Base-by-base conservation (phyloP, 2,113 vertebrate genomes). In the Pipra filicauda region DNA sequence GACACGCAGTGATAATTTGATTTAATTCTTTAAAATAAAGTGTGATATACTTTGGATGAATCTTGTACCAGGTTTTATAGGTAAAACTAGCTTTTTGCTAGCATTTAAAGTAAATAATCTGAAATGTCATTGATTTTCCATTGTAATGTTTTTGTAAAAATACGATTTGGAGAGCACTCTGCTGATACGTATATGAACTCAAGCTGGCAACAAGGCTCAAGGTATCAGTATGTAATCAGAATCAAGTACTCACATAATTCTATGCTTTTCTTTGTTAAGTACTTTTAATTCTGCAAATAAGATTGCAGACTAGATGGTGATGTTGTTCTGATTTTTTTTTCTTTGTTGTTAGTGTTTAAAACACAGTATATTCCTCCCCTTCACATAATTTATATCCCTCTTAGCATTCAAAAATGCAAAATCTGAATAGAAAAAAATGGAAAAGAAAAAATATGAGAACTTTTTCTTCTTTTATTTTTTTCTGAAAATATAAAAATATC, bases 391-490 rank as follows among this genome's bases (percentile, higher is more conserved):
- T 67, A 52, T 54, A 10, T 16, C 17, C 7, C 6, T 39, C 33
- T 69, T 87, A 3, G 18, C 33, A n/a, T 61, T 92, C 6, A 58
- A 72, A 87, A 61, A 12, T 71, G 4, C 4, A 52, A 30, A 80
- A 67, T 14, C 4, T 24, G 12, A 35, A 52, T 14, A 17, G 3
- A 37, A 44, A 31, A 55, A 21, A 41, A 31, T 4, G 4, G 8
- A 22, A 35, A 35, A 43, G 0, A 35, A 43, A 15, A 65, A 62
- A 28, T 59, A 4, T 28, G 18, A 49, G 46, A 88, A 48, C 1
- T 3, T 51, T 35, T 11, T 17, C 3, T 23, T 2, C 12, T 39
- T 4, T 51, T 51, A 15, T 30, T 18, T 28, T 16, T 1, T 6
- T 6, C 21, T 31, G 23, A 72, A 72, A 86, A 37, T 20, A 31